Base-by-base conservation (phyloP, 2,888 invertebrate genomes). In the Drosophila rubida region DNA sequence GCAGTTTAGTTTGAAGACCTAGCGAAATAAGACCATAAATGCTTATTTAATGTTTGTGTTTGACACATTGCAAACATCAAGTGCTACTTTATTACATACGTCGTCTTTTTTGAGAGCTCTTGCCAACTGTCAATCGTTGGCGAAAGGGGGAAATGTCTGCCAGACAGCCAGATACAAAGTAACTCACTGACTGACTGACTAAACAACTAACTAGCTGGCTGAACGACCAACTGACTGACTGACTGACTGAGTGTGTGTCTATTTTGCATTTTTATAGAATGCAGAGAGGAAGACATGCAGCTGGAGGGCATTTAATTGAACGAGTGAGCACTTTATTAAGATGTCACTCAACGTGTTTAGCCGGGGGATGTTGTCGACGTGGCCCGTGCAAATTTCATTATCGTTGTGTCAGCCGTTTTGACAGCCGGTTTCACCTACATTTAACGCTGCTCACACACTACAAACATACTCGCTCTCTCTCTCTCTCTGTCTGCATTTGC, bases 261-360 rank as follows among this genome's bases (percentile, higher is more conserved):
- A 42, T 68, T 75, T 72, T 75, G 64, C 69, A 75, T 73, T 73
- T 73, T 77, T 76, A 73, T 30, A 58, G 19, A 19, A 19, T 19
- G 19, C 19, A 19, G 54, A 50, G 39, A 53, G 41, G 16, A 42
- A 39, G 50, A 22, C 59, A 51, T 54, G 30, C 51, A 55, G 59
- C 44, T 80, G 65, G 41, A 50, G 66, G 57, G 60, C 69, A 71
- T 82, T 85, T 84, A 84, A 84, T 87, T 84, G 83, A 84, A 84
- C 86, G 77, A 87, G 75, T 85, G 83, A 84, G 80, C 83, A 87
- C 83, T 87, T 87, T 86, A 84, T 84, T 84, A 84, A 84, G 87
- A 84, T 87, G 83, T 84, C 83, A 84, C 82, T 82, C 82, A 82
- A 78, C 80, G 70, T 75, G 68, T 71, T 87, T 68, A 69, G 80